A percentile compares a stretch with the other conserved stretches of the same genome.
Evolutionary conservation across 2,888 invertebrate genomes (phyloP).

Genomic region (Temnothorax rugatulus): DNA sequence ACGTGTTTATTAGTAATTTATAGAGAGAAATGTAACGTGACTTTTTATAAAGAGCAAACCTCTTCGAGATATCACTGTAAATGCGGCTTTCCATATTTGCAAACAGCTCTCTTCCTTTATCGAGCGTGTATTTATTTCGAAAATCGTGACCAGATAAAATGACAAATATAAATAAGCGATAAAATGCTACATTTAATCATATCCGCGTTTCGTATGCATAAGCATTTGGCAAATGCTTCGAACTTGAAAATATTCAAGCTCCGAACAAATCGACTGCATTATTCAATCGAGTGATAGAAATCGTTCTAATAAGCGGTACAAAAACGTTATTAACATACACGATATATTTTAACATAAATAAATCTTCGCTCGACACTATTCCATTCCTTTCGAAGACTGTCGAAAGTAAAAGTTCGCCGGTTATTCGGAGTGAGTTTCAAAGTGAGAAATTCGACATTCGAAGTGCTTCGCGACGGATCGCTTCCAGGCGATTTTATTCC

Average conservation of each 20-base stretch:
- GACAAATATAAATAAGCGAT: background rate
- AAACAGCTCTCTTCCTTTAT: background rate
- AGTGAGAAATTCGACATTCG: conserved; percentile 51
- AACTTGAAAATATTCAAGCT: conserved; percentile 15
- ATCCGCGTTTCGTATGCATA: background rate
- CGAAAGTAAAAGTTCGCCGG: background rate
- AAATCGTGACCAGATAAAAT: background rate
- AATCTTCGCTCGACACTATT: conserved; percentile 44
- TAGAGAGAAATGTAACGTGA: background rate
- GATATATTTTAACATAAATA: background rate
- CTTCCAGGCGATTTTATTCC: conserved; percentile 48
- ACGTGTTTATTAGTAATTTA: conserved; percentile 1
- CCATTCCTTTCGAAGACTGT: background rate
- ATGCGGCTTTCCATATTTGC: background rate
- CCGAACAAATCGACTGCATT: background rate
- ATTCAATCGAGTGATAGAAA: background rate
- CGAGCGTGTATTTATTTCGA: background rate
- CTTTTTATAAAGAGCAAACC: background rate
- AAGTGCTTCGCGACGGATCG: conserved; percentile 37
- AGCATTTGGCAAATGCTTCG: background rate
- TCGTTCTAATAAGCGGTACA: background rate
- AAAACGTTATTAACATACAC: background rate
- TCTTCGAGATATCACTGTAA: background rate
- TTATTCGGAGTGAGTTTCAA: conserved; percentile 21
- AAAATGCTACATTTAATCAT: conserved; percentile 1